Percentiles rank a stretch among this genome's conserved stretches.
These are phyloP conservation scores for Drosophila setosimentum DNA, from an alignment of 2,888 invertebrate genomes.

Conservation along the genomic window DNA sequence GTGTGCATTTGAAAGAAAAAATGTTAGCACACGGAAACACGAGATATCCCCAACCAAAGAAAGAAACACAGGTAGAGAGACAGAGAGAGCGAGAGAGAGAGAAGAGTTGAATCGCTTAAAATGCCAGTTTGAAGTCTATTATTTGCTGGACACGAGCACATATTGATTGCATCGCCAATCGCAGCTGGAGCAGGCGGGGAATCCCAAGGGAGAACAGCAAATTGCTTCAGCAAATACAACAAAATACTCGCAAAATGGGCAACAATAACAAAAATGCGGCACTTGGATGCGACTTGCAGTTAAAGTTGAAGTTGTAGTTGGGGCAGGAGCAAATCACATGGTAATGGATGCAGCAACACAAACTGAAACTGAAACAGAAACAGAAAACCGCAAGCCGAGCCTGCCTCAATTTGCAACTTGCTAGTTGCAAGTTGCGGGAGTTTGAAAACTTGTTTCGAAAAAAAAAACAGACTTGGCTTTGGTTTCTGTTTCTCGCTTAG, in stretches of 20 bases:
- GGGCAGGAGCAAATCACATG: slow-evolving; percentile 65
- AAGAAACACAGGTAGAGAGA: neutral
- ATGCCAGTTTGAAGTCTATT: slow-evolving; percentile 82
- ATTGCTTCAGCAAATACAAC: slow-evolving; percentile 73
- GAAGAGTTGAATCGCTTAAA: slow-evolving; percentile 64
- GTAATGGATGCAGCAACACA: slow-evolving; percentile 64
- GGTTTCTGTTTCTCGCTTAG: neutral
- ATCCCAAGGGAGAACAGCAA: slow-evolving; percentile 57
- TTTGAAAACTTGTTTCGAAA: slow-evolving; percentile 29
- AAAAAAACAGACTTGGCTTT: neutral
- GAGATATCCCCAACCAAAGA: slow-evolving; percentile 39
- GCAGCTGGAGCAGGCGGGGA: slow-evolving; percentile 21
- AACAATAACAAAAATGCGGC: slow-evolving; percentile 33
- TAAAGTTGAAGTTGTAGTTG: slow-evolving; percentile 7
- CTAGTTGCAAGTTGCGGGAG: slow-evolving; percentile 19
- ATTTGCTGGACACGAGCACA: slow-evolving; percentile 84
- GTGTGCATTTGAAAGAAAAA: slow-evolving; percentile 68
- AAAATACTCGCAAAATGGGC: slow-evolving; percentile 45
- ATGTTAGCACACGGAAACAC: slow-evolving; percentile 65
- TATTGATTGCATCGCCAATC: slow-evolving; percentile 83
- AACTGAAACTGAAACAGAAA: slow-evolving; percentile 60
- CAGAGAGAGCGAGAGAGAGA: slow-evolving; percentile 9
- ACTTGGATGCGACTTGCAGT: slow-evolving; percentile 43
- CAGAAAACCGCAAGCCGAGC: slow-evolving; percentile 58
- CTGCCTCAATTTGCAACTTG: slow-evolving; percentile 9